These are phyloP conservation scores for Phyllostomus discolor DNA, from an alignment of 2,113 vertebrate species.

Conservation along the genomic window DNA sequence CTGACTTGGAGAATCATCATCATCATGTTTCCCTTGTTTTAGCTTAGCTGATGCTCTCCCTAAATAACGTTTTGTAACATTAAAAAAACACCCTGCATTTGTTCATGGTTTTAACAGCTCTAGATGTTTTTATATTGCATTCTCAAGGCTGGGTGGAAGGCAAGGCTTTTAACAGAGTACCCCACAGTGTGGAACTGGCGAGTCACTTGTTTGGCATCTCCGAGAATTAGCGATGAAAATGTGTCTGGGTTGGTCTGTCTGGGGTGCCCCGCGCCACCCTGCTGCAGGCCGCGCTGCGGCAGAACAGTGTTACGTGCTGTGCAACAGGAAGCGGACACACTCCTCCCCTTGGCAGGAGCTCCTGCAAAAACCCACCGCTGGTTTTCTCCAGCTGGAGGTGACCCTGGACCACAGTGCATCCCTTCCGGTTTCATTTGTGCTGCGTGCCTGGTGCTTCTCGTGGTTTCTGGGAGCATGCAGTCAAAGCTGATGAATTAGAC, in stretches of 20 bases:
- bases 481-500: not conserved
- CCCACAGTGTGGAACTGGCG: not conserved
- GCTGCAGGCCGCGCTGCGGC: too few relatives aligned
- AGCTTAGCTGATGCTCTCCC: not conserved
- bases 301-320: not conserved
- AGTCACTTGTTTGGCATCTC: not conserved
- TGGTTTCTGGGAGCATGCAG: not conserved
- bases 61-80: not conserved
- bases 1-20: not conserved
- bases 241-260: not conserved
- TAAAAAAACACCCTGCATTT: not conserved
- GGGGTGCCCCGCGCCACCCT: not conserved
- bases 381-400: not conserved
- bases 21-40: not conserved
- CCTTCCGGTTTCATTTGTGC: not conserved
- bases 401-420: too few relatives aligned
- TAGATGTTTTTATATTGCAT: not conserved
- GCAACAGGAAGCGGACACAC: not conserved
- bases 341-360: not conserved
- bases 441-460: not conserved
- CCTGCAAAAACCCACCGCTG: not conserved
- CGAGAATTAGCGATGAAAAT: too few relatives aligned
- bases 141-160: not conserved
- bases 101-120: not conserved
- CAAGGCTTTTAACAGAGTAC: not conserved